phyloP scores from a whole-genome alignment of 92 coral and sea anemone species.

The Nematostella vectensis region DNA sequence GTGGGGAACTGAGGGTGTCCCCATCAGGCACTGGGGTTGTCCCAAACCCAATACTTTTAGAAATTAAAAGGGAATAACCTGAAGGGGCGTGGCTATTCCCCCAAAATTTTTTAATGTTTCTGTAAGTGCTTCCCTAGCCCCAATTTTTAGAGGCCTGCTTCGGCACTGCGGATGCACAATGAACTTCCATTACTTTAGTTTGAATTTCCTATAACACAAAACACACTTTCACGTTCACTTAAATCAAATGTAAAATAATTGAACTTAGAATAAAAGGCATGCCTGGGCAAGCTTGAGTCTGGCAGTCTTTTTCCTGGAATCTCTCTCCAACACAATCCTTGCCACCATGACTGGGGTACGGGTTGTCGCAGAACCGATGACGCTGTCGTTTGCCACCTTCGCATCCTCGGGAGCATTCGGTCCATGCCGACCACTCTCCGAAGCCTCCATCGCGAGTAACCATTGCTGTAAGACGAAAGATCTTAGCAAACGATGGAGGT shows the following conservation, averaged over 20 bases:
- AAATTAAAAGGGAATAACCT: too few species aligned
- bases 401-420: conserved; percentile 31
- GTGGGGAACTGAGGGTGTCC: too few species aligned
- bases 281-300: conserved; percentile 34
- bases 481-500: too few species aligned
- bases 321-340: conserved; percentile 22
- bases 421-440: conserved; percentile 28
- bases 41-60: too few species aligned
- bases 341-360: conserved; percentile 28
- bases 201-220: not conserved
- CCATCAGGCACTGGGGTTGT: too few species aligned
- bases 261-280: not conserved
- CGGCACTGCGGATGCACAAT: not conserved
- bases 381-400: conserved; percentile 26
- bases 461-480: conserved; percentile 19
- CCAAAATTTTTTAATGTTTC: too few species aligned
- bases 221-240: too few species aligned
- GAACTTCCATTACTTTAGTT: not conserved
- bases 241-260: not conserved
- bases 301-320: conserved; percentile 19
- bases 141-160: too few species aligned
- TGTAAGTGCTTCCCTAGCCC: too few species aligned
- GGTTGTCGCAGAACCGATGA: conserved; percentile 44
- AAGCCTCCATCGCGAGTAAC: conserved; percentile 26
- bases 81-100: too few species aligned